Conservation (phyloP, 2,113 vertebrate genomes). For the Catagonus wagneri region DNA sequence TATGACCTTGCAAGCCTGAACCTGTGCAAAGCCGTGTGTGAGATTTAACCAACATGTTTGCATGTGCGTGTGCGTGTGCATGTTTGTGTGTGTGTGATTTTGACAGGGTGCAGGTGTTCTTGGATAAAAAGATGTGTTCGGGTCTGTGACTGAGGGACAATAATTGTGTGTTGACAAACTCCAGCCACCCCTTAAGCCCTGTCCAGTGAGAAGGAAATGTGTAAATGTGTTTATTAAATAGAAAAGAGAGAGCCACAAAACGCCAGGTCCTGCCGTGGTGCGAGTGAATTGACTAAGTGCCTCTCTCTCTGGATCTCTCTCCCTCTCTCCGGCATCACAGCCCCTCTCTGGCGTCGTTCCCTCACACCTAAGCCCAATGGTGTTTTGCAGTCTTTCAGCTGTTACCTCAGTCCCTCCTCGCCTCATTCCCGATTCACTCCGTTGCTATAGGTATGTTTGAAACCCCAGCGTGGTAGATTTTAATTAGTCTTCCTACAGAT, state of each 20-base stretch:
- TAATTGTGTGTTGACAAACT: conserved; percentile 49
- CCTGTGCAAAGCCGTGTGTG: neutral
- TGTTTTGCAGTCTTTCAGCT: conserved; percentile 88
- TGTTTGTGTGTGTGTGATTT: neutral
- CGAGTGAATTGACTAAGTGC: conserved; percentile 63
- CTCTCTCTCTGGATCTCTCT: conserved; percentile 16
- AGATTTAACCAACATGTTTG: neutral
- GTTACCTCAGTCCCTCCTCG: conserved; percentile 87
- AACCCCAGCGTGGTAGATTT: conserved; percentile 95
- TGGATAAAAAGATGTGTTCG: neutral
- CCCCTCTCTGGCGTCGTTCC: conserved; percentile 82
- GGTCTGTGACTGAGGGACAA: neutral
- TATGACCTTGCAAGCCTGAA: neutral
- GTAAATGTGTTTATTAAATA: conserved; percentile 61
- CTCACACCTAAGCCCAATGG: conserved; percentile 88
- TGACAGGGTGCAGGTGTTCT: neutral
- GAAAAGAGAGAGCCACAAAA: conserved; percentile 63
- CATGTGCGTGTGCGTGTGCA: neutral
- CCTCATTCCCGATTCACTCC: conserved; percentile 89
- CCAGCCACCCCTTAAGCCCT: conserved; percentile 3
- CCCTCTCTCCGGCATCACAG: conserved; percentile 73
- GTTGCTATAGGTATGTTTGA: conserved; percentile 93
- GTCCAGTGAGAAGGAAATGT: conserved; percentile 59
- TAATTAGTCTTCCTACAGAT: conserved; percentile 96
- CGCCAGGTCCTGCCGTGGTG: conserved; percentile 57